Percentiles rank a stretch among this genome's conserved stretches.
Evolutionary conservation across 2,888 invertebrate species (phyloP).

Genomic region (Lymantria monacha): DNA sequence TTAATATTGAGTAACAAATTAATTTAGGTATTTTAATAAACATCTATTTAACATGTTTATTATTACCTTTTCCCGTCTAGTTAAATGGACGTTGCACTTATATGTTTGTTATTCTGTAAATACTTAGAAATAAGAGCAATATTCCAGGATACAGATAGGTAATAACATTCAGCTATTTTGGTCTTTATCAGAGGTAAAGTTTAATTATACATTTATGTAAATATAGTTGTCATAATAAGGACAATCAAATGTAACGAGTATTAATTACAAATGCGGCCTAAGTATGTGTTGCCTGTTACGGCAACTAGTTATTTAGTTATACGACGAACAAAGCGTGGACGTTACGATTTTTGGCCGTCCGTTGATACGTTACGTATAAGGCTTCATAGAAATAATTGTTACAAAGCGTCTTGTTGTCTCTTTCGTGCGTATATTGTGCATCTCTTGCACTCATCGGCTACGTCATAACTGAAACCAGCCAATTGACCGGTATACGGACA

Average conservation of each 20-base stretch:
- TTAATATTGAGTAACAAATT: no score
- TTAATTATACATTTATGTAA: neutral
- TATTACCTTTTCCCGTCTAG: no score
- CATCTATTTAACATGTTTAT: no score
- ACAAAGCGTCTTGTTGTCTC: slow-evolving; percentile 52
- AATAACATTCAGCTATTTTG: no score
- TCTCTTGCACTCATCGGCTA: slow-evolving; percentile 55
- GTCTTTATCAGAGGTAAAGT: no score
- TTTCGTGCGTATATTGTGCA: slow-evolving; percentile 39
- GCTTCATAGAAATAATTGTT: slow-evolving; percentile 73
- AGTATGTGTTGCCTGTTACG: slow-evolving; percentile 47
- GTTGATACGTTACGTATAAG: slow-evolving; percentile 71
- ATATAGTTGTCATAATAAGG: neutral
- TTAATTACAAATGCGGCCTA: slow-evolving; percentile 44
- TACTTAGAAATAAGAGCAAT: no score
- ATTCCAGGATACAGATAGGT: no score
- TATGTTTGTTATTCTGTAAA: no score
- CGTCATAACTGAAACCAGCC: slow-evolving; percentile 81
- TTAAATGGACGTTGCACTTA: no score
- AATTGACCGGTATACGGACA: slow-evolving; percentile 81
- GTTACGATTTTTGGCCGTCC: slow-evolving; percentile 75
- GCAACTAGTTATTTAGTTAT: slow-evolving; percentile 41
- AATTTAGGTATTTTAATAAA: no score
- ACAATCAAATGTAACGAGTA: slow-evolving; percentile 5
- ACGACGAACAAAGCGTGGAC: slow-evolving; percentile 70